phyloP scores from a whole-genome alignment of 2,797 vertebrate species.

The Merluccius polli region DNA sequence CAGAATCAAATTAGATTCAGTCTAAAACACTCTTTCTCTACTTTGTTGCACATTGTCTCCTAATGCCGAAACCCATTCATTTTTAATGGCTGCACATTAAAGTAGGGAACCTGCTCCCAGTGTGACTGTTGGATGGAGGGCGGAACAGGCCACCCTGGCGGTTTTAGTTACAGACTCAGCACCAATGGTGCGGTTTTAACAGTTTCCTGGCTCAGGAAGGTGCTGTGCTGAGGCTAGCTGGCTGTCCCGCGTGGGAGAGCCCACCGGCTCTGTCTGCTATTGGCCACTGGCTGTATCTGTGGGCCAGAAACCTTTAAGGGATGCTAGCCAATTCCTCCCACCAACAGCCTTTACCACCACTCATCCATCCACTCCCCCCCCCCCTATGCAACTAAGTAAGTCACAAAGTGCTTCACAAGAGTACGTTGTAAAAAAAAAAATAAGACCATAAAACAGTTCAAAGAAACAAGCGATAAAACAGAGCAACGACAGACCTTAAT shows the following conservation, averaged over 20 bases:
- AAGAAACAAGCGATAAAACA: too few relatives aligned
- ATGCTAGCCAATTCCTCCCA: not conserved
- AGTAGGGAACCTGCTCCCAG: constrained; percentile 42
- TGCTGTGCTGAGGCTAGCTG: constrained; percentile 26
- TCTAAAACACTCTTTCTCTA: constrained; percentile 39
- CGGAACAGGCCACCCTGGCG: constrained; percentile 47
- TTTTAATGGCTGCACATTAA: constrained; percentile 70
- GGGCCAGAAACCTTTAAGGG: constrained; percentile 26
- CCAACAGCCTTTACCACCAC: constrained; percentile 12
- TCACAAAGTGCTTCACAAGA: too few relatives aligned
- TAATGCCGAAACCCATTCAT: constrained; percentile 60
- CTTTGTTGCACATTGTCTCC: constrained; percentile 45
- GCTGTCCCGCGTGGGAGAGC: constrained; percentile 30
- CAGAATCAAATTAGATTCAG: constrained; percentile 35
- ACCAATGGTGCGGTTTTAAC: constrained; percentile 45
- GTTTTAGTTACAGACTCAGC: constrained; percentile 68
- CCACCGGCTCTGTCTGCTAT: constrained; percentile 41
- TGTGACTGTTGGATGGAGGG: constrained; percentile 54
- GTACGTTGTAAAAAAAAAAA: too few relatives aligned
- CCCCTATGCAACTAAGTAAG: too few relatives aligned
- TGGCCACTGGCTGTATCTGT: constrained; percentile 41
- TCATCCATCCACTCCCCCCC: not conserved
- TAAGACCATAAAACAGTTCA: too few relatives aligned
- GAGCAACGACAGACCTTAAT: too few relatives aligned
- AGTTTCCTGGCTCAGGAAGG: constrained; percentile 42